phyloP scores from a whole-genome alignment of 1,140 invertebrate species.

The Leguminivora glycinivorella region DNA sequence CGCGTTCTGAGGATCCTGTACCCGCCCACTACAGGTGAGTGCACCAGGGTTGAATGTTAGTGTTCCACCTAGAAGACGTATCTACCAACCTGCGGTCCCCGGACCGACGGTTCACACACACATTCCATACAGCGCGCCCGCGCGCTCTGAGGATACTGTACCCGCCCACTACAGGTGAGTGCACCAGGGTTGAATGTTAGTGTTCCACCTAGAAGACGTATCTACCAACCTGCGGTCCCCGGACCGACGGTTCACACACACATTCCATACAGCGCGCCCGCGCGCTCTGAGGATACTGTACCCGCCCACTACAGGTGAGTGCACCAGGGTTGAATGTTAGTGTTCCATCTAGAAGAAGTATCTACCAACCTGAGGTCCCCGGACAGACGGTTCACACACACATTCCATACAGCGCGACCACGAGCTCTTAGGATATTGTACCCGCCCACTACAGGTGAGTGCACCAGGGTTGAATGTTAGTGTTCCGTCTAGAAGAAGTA shows the following conservation, averaged over 20 bases:
- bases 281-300: slow-evolving; percentile 81
- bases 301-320: slow-evolving; percentile 83
- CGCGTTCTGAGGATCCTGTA: slow-evolving; percentile 81
- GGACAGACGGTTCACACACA: slow-evolving; percentile 87
- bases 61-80: slow-evolving; percentile 93
- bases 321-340: slow-evolving; percentile 78
- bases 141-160: slow-evolving; percentile 81
- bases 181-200: slow-evolving; percentile 78
- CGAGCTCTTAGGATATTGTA: slow-evolving; percentile 81
- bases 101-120: slow-evolving; percentile 87
- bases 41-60: slow-evolving; percentile 85
- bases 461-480: slow-evolving; percentile 78
- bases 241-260: slow-evolving; percentile 87
- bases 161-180: slow-evolving; percentile 83
- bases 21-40: slow-evolving; percentile 83
- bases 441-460: slow-evolving; percentile 83
- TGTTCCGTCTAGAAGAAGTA: slow-evolving; percentile 93
- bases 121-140: slow-evolving; percentile 83
- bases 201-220: slow-evolving; percentile 93
- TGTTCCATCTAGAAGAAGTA: slow-evolving; percentile 93
- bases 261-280: slow-evolving; percentile 83
- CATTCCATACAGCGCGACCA: slow-evolving; percentile 83
- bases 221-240: slow-evolving; percentile 88
- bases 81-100: slow-evolving; percentile 88
- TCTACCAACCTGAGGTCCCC: slow-evolving; percentile 88